Conservation (phyloP, 2,113 vertebrate species). For the Axis porcinus region DNA sequence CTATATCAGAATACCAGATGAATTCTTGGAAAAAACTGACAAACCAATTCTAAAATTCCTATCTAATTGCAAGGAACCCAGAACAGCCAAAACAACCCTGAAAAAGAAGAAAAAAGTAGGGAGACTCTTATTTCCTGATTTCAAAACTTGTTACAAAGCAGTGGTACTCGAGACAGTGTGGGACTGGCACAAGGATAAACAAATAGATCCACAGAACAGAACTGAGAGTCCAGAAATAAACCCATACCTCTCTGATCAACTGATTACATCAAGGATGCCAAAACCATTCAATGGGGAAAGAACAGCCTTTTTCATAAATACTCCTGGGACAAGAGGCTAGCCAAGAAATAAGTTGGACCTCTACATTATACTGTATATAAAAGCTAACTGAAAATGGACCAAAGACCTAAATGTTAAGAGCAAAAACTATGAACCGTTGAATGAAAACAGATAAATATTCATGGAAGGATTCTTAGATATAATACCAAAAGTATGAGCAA, state of each 20-base stretch:
- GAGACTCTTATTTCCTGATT: background rate
- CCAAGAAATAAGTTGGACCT: background rate
- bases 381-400: background rate
- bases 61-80: background rate
- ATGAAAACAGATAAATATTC: background rate
- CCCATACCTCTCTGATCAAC: background rate
- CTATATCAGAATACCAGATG: background rate
- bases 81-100: background rate
- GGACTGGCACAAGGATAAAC: background rate
- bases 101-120: background rate
- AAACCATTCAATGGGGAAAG: background rate
- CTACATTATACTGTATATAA: background rate
- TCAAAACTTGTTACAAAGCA: background rate
- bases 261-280: background rate
- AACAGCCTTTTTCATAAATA: background rate
- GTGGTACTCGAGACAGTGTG: background rate
- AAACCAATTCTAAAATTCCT: background rate
- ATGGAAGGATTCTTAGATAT: background rate
- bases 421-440: background rate
- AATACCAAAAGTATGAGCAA: background rate
- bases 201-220: background rate
- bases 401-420: background rate
- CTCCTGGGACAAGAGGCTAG: background rate
- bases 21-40: background rate
- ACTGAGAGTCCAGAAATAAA: background rate